Conservation (phyloP, 2,797 vertebrate genomes). For the Sciurus carolinensis region DNA sequence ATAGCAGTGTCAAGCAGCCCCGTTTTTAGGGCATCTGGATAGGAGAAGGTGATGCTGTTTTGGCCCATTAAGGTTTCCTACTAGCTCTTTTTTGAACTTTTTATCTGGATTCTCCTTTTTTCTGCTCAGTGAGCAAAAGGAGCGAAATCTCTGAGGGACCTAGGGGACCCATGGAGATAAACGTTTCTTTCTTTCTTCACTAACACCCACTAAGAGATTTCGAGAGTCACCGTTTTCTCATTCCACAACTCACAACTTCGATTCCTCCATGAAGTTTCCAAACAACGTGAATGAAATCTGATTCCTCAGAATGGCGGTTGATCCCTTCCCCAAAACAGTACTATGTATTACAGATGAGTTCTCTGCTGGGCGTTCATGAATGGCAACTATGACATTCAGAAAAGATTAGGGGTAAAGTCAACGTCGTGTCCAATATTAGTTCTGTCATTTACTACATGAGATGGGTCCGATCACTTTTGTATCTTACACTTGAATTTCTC, state of each 20-base stretch:
- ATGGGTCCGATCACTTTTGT: not conserved
- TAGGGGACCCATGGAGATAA: not conserved
- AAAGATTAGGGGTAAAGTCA: not conserved
- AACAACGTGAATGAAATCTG: not conserved
- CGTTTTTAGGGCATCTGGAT: not conserved
- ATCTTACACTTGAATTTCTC: not conserved
- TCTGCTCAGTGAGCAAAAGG: not conserved
- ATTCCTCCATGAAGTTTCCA: not conserved
- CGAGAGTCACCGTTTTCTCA: not conserved
- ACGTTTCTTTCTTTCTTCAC: not conserved
- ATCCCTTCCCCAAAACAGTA: not conserved
- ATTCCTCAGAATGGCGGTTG: not conserved
- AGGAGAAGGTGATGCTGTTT: not conserved
- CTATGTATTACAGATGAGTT: too few species aligned
- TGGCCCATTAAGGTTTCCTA: not conserved
- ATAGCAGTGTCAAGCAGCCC: not conserved
- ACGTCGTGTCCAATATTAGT: not conserved
- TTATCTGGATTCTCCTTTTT: not conserved
- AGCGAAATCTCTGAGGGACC: not conserved
- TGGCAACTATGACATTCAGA: not conserved
- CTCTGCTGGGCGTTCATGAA: not conserved
- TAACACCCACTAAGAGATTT: not conserved
- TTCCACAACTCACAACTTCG: not conserved
- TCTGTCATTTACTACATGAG: not conserved
- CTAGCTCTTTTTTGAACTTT: not conserved